phyloP scores from a whole-genome alignment of 2,113 vertebrate species.

The Tichodroma muraria region DNA sequence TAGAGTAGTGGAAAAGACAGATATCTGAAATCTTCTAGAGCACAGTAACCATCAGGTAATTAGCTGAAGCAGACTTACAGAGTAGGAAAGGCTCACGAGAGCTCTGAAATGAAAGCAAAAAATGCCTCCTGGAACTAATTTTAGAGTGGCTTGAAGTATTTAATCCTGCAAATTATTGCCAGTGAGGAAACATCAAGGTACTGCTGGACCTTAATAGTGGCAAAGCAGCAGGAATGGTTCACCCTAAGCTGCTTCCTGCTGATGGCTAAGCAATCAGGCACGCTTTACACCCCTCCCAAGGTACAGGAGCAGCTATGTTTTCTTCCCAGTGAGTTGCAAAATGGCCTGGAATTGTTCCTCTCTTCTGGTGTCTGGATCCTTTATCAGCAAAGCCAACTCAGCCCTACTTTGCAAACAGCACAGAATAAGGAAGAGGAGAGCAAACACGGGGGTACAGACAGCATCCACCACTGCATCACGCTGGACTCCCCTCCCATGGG shows the following conservation, averaged over 20 bases:
- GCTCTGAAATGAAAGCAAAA: constrained; percentile 39
- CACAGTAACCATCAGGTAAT: constrained; percentile 10
- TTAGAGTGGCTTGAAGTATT: constrained; percentile 47
- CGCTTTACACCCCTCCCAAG: not conserved
- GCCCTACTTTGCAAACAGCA: not conserved
- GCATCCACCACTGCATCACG: not conserved
- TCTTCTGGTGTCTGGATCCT: not conserved
- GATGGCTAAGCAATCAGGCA: not conserved
- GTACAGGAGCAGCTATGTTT: not conserved
- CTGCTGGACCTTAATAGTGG: constrained; percentile 2
- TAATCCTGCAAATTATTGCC: constrained; percentile 59
- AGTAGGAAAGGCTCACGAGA: constrained; percentile 32
- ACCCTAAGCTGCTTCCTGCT: constrained; percentile 11
- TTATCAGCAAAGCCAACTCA: not conserved
- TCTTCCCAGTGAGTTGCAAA: not conserved
- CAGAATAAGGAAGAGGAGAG: not conserved
- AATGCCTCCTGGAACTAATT: constrained; percentile 53
- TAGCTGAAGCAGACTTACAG: constrained; percentile 36
- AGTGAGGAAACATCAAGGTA: constrained; percentile 37
- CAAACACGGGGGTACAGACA: not conserved
- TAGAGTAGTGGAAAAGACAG: constrained; percentile 29
- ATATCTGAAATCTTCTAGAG: constrained; percentile 38
- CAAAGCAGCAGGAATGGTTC: constrained; percentile 15
- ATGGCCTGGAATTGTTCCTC: not conserved
- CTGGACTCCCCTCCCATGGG: fast-evolving